Evolutionary conservation across 2,113 vertebrate species (phyloP).

Genomic region (Tetraodon nigroviridis): DNA sequence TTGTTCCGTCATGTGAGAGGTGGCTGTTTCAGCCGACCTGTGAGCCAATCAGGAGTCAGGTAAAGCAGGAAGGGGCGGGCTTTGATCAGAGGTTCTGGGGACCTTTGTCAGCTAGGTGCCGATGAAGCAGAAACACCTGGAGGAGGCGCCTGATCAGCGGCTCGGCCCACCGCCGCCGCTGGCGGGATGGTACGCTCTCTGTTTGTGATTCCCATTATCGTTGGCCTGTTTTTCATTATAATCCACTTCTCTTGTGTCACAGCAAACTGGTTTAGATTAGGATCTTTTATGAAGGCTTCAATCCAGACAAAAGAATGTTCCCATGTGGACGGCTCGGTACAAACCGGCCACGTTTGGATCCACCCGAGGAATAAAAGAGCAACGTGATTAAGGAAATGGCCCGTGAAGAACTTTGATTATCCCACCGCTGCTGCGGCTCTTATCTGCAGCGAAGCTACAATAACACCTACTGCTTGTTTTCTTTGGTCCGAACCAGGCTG

Average conservation of each 20-base stretch:
- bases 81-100: too few species aligned
- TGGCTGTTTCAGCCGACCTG: too few species aligned
- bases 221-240: background rate
- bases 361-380: slow-evolving; percentile 18
- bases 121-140: background rate
- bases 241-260: slow-evolving; percentile 33
- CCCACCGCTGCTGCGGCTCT: slow-evolving; percentile 25
- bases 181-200: background rate
- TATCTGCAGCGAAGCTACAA: slow-evolving; percentile 51
- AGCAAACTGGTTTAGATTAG: slow-evolving; percentile 38
- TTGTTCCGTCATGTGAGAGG: too few species aligned
- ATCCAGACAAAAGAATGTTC: slow-evolving; percentile 49
- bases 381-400: slow-evolving; percentile 52
- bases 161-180: too few species aligned
- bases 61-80: background rate
- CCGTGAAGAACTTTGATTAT: slow-evolving; percentile 46
- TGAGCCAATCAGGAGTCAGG: too few species aligned
- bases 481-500: slow-evolving; percentile 41
- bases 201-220: slow-evolving; percentile 1
- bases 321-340: slow-evolving; percentile 40
- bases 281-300: slow-evolving; percentile 33
- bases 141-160: too few species aligned
- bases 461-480: slow-evolving; percentile 65
- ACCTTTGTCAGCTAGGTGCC: too few species aligned
- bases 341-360: slow-evolving; percentile 21